Evolutionary conservation across 1,140 invertebrate species (phyloP).

Genomic region (Lutraria rhynchaena): DNA sequence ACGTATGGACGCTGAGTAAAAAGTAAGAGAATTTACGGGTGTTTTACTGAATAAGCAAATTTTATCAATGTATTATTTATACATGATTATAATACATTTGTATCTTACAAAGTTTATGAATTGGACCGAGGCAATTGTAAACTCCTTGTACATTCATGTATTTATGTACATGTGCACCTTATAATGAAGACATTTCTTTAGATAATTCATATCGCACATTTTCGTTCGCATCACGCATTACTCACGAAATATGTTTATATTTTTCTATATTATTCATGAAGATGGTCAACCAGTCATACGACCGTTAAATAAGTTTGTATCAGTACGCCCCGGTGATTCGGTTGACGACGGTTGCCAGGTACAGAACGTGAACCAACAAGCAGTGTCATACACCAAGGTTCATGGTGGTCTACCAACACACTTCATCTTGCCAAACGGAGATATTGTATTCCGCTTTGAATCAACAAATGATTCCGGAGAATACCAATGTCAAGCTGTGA

Average conservation of each 20-base stretch:
- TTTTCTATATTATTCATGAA: not conserved
- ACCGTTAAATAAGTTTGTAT: conserved; percentile 24
- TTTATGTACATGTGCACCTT: no score
- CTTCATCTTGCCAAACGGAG: conserved; percentile 20
- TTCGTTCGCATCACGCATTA: no score
- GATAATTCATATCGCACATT: no score
- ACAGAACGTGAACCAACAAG: conserved; percentile 14
- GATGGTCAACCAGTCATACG: not conserved
- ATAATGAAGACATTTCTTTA: no score
- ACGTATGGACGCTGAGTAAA: no score
- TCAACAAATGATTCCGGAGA: conserved; percentile 26
- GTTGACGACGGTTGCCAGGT: conserved; percentile 40
- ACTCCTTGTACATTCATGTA: no score
- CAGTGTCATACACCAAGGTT: conserved; percentile 9
- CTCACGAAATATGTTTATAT: not conserved
- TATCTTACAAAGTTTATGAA: no score
- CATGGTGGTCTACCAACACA: conserved; percentile 26
- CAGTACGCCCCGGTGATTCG: conserved; percentile 22
- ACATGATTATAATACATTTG: no score
- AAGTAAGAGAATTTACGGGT: no score
- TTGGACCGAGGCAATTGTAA: no score
- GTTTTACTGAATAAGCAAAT: not conserved
- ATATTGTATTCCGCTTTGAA: conserved; percentile 25
- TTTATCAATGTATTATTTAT: no score
- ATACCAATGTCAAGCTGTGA: conserved; percentile 36